Evolutionary conservation across 2,797 vertebrate species (phyloP).

Genomic region (Strix occidentalis): DNA sequence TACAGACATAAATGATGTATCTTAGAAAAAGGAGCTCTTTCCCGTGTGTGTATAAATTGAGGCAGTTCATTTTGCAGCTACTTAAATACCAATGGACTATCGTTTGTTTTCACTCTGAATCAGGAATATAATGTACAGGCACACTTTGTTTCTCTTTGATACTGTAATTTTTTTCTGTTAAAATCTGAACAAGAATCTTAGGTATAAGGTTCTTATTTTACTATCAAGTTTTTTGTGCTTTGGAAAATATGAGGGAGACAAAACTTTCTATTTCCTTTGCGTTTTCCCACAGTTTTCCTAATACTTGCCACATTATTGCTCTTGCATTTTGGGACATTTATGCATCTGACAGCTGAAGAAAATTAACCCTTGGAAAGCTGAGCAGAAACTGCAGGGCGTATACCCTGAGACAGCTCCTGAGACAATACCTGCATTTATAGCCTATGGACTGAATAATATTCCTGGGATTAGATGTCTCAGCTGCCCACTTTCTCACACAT

Average conservation of each 20-base stretch:
- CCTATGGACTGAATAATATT: not conserved
- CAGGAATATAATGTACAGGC: not conserved
- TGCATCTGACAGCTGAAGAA: not conserved
- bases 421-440: not conserved
- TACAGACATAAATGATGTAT: not conserved
- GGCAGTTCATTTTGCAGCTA: constrained; percentile 11
- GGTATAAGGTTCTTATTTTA: not conserved
- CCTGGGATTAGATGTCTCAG: not conserved
- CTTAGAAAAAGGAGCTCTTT: constrained; percentile 8
- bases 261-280: not conserved
- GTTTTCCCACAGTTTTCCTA: not conserved
- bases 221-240: not conserved
- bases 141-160: not conserved
- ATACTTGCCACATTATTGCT: not conserved
- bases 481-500: not conserved
- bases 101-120: constrained; percentile 29
- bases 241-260: not conserved
- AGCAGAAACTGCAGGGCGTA: not conserved
- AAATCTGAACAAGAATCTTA: not conserved
- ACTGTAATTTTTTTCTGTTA: not conserved
- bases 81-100: not conserved
- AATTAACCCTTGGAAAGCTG: not conserved
- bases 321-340: not conserved
- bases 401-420: not conserved
- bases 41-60: not conserved